Conservation (phyloP, 2,113 vertebrate species). For the Urocynchramus pylzowi region DNA sequence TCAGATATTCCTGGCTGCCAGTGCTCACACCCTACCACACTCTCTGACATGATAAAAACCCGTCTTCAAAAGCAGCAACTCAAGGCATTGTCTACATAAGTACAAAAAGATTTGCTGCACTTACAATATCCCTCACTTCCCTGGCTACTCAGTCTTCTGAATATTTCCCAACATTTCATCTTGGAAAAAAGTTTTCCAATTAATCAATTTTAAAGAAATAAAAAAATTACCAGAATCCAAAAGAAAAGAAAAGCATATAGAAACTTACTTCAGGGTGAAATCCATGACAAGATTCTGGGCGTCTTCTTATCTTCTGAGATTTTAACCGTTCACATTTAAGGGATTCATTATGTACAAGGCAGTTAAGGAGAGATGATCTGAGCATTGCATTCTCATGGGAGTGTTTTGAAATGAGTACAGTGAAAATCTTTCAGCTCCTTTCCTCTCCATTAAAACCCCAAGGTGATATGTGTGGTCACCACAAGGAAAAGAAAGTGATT, state of each 20-base stretch:
- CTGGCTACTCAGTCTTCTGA: not conserved
- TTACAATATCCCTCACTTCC: not conserved
- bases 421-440: not conserved
- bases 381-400: not conserved
- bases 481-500: not conserved
- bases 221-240: not conserved
- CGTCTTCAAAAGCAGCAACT: not conserved
- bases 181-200: not conserved
- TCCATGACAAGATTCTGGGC: conserved; percentile 95
- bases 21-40: not conserved
- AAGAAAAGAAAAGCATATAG: not conserved
- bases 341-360: conserved; percentile 94
- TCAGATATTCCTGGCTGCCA: not conserved
- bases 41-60: not conserved
- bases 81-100: not conserved
- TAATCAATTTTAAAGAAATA: not conserved
- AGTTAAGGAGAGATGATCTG: conserved; percentile 79
- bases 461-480: not conserved
- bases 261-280: conserved; percentile 91
- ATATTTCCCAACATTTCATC: not conserved
- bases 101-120: not conserved
- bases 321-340: conserved; percentile 95
- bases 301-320: conserved; percentile 94
- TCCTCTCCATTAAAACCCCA: not conserved
- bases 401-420: not conserved